Conservation (phyloP, 2,888 invertebrate genomes). For the Perizoma affinitatum region DNA sequence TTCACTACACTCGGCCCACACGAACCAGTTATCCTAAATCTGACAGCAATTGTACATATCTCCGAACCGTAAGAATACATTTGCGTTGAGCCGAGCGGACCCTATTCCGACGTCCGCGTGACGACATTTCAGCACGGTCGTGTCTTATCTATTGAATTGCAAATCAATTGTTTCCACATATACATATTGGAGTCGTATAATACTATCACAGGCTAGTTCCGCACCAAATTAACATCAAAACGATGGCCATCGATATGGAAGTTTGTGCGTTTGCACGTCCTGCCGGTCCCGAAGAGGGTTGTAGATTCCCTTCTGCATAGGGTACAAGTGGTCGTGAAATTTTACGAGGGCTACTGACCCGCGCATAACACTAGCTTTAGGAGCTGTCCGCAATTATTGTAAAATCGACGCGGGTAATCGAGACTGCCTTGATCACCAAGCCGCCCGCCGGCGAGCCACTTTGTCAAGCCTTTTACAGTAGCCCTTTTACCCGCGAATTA, state of each 20-base stretch:
- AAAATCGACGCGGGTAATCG: constrained; percentile 63
- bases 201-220: constrained; percentile 49
- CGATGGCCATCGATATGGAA: constrained; percentile 28
- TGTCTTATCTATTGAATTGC: constrained; percentile 44
- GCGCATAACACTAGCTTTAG: constrained; percentile 64
- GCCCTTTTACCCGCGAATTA: constrained; percentile 59
- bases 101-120: neutral
- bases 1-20: constrained; percentile 48
- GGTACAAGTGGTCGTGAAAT: constrained; percentile 62
- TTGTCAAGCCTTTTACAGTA: constrained; percentile 61
- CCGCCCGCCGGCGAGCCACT: constrained; percentile 57
- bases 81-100: constrained; percentile 5
- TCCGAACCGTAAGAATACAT: constrained; percentile 38
- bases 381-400: constrained; percentile 67
- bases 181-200: constrained; percentile 47
- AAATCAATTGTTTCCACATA: constrained; percentile 34
- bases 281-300: constrained; percentile 35
- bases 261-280: constrained; percentile 37
- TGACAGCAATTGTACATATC: constrained; percentile 65
- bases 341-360: constrained; percentile 72
- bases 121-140: constrained; percentile 51
- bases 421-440: constrained; percentile 47
- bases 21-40: constrained; percentile 67
- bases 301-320: constrained; percentile 51
- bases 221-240: constrained; percentile 46